Base-by-base conservation (phyloP, 2,797 vertebrate species). In the Ctenopoma kingsleyae region DNA sequence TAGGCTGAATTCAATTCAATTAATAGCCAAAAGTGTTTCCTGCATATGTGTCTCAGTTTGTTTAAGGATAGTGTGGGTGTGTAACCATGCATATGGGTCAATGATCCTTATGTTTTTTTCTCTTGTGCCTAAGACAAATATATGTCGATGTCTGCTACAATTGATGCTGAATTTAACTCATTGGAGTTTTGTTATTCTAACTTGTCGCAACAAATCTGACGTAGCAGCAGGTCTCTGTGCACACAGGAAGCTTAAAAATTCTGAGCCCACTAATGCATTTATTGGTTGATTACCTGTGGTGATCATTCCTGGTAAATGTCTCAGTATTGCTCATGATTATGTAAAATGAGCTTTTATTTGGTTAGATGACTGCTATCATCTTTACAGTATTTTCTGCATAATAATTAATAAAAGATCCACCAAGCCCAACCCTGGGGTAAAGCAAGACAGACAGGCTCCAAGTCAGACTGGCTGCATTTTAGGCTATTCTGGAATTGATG, bases 11-110 rank as follows among this genome's bases (percentile, higher is more conserved):
- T 62, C 15, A 52, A 13, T 38, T 23, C 6, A 46, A 23, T 23
- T 40, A 6, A 32, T 7, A 48, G 40, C 40, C 54, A 22, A 11
- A 12, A 20, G 22, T 2, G 22, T 17, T 25, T 55, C 44, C 41
- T 44, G 47, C 47, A 20, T 20, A 19, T 30, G n/a, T 51, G n/a
- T 53, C 1, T 43, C 20, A 48, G 32, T 35, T 36, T 13, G 36
- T 47, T 57, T 43, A 3, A 50, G 38, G 54, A 76, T 41, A 52
- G 0, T 11, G 40, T 32, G 43, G 44, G 30, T 63, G 64, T 66
- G 49, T 43, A 30, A 53, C 17, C 8, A 61, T 38, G 8, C 6
- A 70, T 46, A 23, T 46, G 19, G 49, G n/a, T 54, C 49, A 62
- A 38, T 65, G 38, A 32, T 49, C 8, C 17, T 65, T 65, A 8